Evolutionary conservation across 2,113 vertebrate genomes (phyloP).

Genomic region (Mesitornis unicolor): DNA sequence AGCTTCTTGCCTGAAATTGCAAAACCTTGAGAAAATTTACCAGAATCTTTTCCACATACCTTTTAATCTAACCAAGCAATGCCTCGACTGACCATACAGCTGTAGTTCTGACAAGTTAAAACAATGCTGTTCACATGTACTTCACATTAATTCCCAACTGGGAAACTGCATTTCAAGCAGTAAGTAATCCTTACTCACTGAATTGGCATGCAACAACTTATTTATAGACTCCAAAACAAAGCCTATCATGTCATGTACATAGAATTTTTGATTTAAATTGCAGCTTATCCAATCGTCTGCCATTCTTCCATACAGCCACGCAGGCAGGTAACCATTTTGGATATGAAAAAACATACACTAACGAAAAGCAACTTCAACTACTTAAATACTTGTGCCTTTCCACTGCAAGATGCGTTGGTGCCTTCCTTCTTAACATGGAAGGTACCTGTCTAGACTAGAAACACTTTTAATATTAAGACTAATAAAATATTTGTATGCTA

Average conservation of each 20-base stretch:
- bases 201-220: constrained; percentile 21
- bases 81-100: background rate
- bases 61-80: background rate
- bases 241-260: background rate
- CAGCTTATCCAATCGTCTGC: background rate
- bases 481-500: background rate
- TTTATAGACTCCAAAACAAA: constrained; percentile 49
- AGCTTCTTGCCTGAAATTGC: background rate
- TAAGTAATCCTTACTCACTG: constrained; percentile 18
- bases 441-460: background rate
- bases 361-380: background rate
- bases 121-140: background rate
- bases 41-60: background rate
- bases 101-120: background rate
- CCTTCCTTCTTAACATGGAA: background rate
- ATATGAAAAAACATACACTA: background rate
- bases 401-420: background rate
- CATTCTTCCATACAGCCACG: background rate
- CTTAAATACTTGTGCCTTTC: background rate
- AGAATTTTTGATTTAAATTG: background rate
- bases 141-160: background rate
- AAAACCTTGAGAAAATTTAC: background rate
- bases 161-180: background rate
- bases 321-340: background rate
- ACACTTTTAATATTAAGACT: background rate